Evolutionary conservation across 2,113 vertebrate species (phyloP).

Genomic region (Archocentrus centrarchus): DNA sequence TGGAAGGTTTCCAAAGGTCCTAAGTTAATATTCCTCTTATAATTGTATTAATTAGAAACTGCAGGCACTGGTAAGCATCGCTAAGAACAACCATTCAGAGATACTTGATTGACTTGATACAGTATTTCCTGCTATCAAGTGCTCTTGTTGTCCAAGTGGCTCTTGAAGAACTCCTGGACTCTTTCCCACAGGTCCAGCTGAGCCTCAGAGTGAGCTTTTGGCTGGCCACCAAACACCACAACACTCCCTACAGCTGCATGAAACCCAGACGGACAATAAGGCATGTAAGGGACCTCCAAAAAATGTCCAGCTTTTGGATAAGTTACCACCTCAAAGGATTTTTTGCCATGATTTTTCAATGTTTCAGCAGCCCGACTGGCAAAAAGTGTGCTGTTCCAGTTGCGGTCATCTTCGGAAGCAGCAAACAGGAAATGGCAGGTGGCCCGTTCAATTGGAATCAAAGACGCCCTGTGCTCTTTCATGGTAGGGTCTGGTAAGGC

Average conservation of each 20-base stretch:
- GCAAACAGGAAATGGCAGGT: constrained; percentile 85
- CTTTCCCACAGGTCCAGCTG: constrained; percentile 87
- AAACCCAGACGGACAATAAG: constrained; percentile 80
- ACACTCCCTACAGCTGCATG: constrained; percentile 73
- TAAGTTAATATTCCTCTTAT: not conserved
- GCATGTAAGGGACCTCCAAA: constrained; percentile 88
- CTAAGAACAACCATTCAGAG: not conserved
- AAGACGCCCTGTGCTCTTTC: constrained; percentile 69
- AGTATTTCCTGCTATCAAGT: constrained; percentile 22
- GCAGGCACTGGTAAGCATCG: not conserved
- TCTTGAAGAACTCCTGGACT: constrained; percentile 84
- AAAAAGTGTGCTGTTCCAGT: constrained; percentile 88
- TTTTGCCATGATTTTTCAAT: constrained; percentile 82
- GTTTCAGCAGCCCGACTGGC: constrained; percentile 78
- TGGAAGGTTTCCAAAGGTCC: not conserved
- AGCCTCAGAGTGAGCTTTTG: constrained; percentile 83
- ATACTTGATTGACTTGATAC: not conserved
- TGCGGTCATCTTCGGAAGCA: constrained; percentile 87
- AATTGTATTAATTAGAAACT: not conserved
- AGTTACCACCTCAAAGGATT: constrained; percentile 80
- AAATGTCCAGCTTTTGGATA: constrained; percentile 91
- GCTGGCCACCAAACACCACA: constrained; percentile 88
- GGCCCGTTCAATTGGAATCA: constrained; percentile 88
- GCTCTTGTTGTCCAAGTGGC: constrained; percentile 71
- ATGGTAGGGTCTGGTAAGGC: constrained; percentile 72